Evolutionary conservation across 2,797 vertebrate species (phyloP).

Genomic region (Takifugu rubripes): DNA sequence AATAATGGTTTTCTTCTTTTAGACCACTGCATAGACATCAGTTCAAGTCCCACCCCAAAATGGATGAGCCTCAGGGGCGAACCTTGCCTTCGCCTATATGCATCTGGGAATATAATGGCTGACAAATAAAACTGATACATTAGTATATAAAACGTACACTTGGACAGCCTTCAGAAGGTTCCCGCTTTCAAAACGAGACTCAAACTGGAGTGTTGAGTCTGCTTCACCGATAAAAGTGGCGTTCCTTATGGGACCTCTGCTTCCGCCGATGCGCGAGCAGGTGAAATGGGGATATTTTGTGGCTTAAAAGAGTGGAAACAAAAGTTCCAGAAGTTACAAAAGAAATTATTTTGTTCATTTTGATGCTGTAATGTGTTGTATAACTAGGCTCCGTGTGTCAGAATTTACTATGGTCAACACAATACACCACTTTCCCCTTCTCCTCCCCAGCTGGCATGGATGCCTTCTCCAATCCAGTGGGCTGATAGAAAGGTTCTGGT

Average conservation of each 20-base stretch:
- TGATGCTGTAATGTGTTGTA: background rate
- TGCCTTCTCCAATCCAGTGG: conserved; percentile 62
- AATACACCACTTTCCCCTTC: conserved; percentile 79
- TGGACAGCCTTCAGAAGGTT: conserved; percentile 89
- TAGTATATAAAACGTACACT: conserved; percentile 79
- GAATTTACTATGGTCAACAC: conserved; percentile 75
- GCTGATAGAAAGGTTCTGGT: conserved; percentile 84
- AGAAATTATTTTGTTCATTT: background rate
- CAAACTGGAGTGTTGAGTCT: conserved; percentile 81
- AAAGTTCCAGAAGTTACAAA: background rate
- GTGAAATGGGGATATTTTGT: conserved; percentile 76
- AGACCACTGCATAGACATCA: too few species aligned
- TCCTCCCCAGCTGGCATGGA: conserved; percentile 60
- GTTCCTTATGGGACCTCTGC: conserved; percentile 59
- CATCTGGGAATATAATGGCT: background rate
- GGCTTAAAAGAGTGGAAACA: conserved; percentile 47
- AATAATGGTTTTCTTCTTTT: background rate
- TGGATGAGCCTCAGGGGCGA: too few species aligned
- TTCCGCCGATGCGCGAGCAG: conserved; percentile 78
- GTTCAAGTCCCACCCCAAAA: too few species aligned
- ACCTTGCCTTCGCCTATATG: too few species aligned
- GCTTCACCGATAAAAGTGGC: conserved; percentile 53
- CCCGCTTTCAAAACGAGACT: conserved; percentile 93
- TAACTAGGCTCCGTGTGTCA: background rate
- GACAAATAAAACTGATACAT: background rate